Conservation (phyloP, 2,797 vertebrate species). For the Rhyacichthys aspro region DNA sequence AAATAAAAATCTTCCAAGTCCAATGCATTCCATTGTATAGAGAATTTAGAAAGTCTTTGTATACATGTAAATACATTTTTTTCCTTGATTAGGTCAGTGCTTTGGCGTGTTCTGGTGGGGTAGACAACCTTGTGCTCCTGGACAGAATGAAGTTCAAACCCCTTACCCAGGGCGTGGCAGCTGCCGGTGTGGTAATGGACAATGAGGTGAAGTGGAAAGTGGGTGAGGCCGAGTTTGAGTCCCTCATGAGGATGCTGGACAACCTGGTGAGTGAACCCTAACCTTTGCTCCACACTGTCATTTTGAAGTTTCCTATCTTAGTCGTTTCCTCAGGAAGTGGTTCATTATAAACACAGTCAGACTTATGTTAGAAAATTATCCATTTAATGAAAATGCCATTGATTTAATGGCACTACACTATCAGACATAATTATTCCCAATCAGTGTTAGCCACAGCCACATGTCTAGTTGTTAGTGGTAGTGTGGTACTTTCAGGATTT, state of each 20-base stretch:
- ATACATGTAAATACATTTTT: neutral
- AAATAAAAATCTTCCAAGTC: neutral
- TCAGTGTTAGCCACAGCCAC: neutral
- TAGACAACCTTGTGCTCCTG: slow-evolving; percentile 88
- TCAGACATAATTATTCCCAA: slow-evolving; percentile 5
- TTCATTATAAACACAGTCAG: slow-evolving; percentile 56
- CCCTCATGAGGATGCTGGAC: slow-evolving; percentile 97
- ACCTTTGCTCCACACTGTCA: slow-evolving; percentile 36
- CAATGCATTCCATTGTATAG: too few relatives aligned
- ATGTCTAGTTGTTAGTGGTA: slow-evolving; percentile 18
- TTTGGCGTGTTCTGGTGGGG: slow-evolving; percentile 85
- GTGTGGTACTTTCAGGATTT: slow-evolving; percentile 7
- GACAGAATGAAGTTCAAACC: slow-evolving; percentile 88
- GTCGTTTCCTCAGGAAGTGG: slow-evolving; percentile 55
- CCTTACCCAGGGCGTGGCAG: slow-evolving; percentile 78
- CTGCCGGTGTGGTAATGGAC: slow-evolving; percentile 83
- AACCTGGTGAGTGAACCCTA: slow-evolving; percentile 89
- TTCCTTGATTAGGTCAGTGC: slow-evolving; percentile 82
- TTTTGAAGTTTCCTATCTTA: slow-evolving; percentile 54
- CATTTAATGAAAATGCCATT: slow-evolving; percentile 1
- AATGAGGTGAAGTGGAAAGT: slow-evolving; percentile 91
- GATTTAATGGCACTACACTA: slow-evolving; percentile 2
- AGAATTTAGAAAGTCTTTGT: too few relatives aligned
- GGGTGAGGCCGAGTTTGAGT: slow-evolving; percentile 95
- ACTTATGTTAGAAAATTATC: slow-evolving; percentile 24